Conservation (phyloP, 2,113 vertebrate genomes). For the Epinephelus moara region DNA sequence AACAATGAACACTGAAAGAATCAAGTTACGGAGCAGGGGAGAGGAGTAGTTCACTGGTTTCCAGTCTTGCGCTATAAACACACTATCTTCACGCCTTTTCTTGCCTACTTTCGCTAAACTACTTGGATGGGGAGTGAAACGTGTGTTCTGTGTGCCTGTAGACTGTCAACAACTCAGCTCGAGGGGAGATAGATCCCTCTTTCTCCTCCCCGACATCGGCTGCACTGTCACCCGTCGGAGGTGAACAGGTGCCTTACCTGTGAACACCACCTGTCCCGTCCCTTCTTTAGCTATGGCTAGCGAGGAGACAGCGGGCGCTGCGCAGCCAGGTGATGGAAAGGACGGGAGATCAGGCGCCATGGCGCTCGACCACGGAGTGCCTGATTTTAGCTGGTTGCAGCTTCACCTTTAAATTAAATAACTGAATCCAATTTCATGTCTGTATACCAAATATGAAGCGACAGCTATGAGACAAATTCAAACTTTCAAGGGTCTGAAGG, state of each 20-base stretch:
- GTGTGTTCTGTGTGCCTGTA: conserved; percentile 46
- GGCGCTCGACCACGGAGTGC: conserved; percentile 88
- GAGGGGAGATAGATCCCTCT: too few relatives aligned
- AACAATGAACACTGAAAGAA: too few relatives aligned
- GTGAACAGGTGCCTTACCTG: conserved; percentile 88
- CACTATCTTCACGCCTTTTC: neutral
- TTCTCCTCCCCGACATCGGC: too few relatives aligned
- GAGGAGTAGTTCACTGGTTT: too few relatives aligned
- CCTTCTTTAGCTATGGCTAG: conserved; percentile 79
- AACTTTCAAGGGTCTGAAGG: too few relatives aligned
- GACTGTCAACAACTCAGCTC: conserved; percentile 59
- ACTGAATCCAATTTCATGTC: neutral
- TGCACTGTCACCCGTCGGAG: conserved; percentile 42
- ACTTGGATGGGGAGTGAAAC: conserved; percentile 71
- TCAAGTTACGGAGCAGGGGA: too few relatives aligned
- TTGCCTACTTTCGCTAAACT: conserved; percentile 15
- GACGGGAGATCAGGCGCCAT: conserved; percentile 66
- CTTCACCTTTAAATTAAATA: too few relatives aligned
- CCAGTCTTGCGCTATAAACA: conserved; percentile 33
- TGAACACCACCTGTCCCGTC: conserved; percentile 74
- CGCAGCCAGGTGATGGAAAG: conserved; percentile 58
- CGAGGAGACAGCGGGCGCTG: conserved; percentile 69
- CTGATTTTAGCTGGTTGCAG: conserved; percentile 41
- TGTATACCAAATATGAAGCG: neutral
- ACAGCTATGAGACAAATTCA: neutral